Evolutionary conservation across 2,888 invertebrate genomes (phyloP), one percentile per base, ranked within the genome.

Genomic region (Amblyjoppa fuscipennis): DNA sequence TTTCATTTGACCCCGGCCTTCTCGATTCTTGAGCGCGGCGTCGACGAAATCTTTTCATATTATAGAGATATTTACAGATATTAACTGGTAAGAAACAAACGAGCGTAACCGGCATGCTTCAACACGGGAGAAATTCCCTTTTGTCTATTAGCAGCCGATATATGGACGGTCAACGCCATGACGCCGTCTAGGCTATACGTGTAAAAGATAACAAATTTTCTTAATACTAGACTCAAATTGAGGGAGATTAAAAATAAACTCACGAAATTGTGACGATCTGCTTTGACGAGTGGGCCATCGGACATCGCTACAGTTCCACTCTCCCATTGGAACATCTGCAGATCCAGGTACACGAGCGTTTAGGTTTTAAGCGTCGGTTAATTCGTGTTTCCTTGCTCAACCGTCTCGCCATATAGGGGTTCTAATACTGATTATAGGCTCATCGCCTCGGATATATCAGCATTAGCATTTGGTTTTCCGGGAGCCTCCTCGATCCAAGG

Each of bases 391-490:
- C 70, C 41, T 59, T 20, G n/a, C 11, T 61, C 41, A 28, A 70
- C 56, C n/a, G 71, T 53, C 66, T 53, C 70, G 56, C 6, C 31
- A 76, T 49, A 68, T 82, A 59, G n/a, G 66, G 74, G 53, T 34
- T 31, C 49, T 78, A 78, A 85, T 81, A 20, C 81, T 73, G 73
- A 85, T 78, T 78, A 78, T 38, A 61, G 68, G 64, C 64, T 70
- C 45, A 78, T 66, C 74, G 64, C 53, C 45, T 31, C 28, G 70
- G 53, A 74, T 38, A 41, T 69, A 81, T 81, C 59, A 28, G 66
- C 59, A 38, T 41, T 68, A 45, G 59, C 59, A 73, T 49, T n/a
- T 66, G 56, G 28, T n/a, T 75, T 76, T 80, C 20, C 34, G 28
- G 56, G 49, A 76, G 64, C 31, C 7, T 66, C 34, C n/a, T 16